Evolutionary conservation across 1,140 invertebrate genomes (phyloP).

Genomic region (Sminthurides bifidus): DNA sequence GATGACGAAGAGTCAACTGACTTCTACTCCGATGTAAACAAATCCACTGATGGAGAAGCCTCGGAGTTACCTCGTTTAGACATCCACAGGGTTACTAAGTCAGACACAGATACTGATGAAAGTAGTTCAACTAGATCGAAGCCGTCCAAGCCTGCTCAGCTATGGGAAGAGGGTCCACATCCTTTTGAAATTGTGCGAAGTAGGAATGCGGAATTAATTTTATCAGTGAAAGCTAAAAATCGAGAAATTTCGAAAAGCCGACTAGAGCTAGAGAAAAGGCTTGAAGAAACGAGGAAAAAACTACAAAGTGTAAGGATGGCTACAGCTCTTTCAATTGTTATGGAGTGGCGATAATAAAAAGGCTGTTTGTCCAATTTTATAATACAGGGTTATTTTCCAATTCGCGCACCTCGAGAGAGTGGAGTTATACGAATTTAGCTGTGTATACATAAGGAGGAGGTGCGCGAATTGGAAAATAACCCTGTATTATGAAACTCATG

Average conservation of each 20-base stretch:
- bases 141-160: conserved; percentile 9
- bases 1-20: conserved; percentile 50
- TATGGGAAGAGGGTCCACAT: conserved; percentile 9
- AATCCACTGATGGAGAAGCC: conserved; percentile 30
- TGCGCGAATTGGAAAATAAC: too few species aligned
- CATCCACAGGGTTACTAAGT: conserved; percentile 5
- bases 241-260: conserved; percentile 56
- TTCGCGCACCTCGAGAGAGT: too few species aligned
- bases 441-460: too few species aligned
- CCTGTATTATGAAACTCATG: too few species aligned
- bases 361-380: too few species aligned
- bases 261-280: conserved; percentile 68
- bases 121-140: conserved; percentile 21
- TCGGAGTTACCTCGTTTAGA: conserved; percentile 8
- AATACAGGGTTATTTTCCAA: too few species aligned
- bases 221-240: conserved; percentile 38
- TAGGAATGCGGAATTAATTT: conserved; percentile 30
- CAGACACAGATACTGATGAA: conserved; percentile 29
- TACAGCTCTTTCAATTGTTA: too few species aligned
- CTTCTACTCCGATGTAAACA: conserved; percentile 31
- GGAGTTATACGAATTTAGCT: too few species aligned
- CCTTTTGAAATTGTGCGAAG: conserved; percentile 28
- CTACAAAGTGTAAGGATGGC: conserved; percentile 79
- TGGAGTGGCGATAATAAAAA: too few species aligned
- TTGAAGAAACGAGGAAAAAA: conserved; percentile 74